A percentile compares a stretch with the other conserved stretches of the same genome.
Evolutionary conservation across 2,113 vertebrate genomes (phyloP).

Genomic region (Rhynchomys soricoides): DNA sequence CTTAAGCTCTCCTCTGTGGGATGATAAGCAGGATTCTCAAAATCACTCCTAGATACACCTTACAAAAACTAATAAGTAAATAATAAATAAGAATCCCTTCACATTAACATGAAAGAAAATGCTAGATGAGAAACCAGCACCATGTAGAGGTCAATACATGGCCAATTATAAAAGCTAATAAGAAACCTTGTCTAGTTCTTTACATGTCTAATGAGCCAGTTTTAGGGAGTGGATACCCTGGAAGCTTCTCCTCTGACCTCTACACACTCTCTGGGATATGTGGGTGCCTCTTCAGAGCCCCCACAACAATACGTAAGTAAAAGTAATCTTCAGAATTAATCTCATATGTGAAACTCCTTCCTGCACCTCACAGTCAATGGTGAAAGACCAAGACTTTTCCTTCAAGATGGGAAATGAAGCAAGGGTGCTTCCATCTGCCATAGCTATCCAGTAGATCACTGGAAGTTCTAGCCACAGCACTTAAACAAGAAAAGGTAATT

Average conservation of each 20-base stretch:
- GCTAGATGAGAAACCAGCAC: background rate
- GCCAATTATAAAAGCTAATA: background rate
- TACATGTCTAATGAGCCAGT: background rate
- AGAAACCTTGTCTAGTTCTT: background rate
- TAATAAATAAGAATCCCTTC: background rate
- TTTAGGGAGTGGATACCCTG: too few species aligned
- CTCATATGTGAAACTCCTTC: background rate
- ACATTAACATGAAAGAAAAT: background rate
- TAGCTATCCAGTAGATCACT: background rate
- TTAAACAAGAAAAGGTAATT: slow-evolving; percentile 10
- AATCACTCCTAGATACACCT: background rate
- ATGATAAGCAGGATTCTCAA: background rate
- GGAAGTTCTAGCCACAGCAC: background rate
- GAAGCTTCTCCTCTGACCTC: background rate
- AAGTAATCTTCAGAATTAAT: background rate
- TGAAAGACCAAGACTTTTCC: background rate
- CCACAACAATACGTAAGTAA: background rate
- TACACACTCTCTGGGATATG: too few species aligned
- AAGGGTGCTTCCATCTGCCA: background rate
- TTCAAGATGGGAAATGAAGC: background rate
- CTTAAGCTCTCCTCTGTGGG: background rate
- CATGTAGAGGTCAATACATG: background rate
- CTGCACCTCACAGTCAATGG: background rate
- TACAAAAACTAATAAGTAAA: background rate
- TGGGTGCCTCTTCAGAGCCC: background rate